A percentile compares a stretch with the other conserved stretches of the same genome.
Conservation (phyloP, 2,113 vertebrate species). For the Pimephales promelas region DNA sequence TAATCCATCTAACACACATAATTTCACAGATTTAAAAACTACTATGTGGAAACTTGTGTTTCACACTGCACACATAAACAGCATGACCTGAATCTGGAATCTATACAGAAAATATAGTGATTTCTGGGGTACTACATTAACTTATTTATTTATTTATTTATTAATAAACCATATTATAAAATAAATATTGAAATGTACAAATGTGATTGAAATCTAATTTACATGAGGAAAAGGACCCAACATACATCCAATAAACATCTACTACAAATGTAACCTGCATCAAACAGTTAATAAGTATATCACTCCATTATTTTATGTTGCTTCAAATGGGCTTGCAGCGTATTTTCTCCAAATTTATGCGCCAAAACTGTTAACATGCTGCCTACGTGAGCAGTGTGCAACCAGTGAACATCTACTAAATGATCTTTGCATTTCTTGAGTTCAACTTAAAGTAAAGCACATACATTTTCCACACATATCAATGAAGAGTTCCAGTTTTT, state of each 20-base stretch:
- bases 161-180: background rate
- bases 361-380: background rate
- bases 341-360: background rate
- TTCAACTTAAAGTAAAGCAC: background rate
- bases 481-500: conserved; percentile 57
- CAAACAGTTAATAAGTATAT: background rate
- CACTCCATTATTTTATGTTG: background rate
- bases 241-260: background rate
- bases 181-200: background rate
- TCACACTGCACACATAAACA: conserved; percentile 7
- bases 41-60: background rate
- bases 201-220: background rate
- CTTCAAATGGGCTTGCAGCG: background rate
- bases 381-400: background rate
- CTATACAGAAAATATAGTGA: background rate
- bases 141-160: background rate
- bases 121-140: background rate
- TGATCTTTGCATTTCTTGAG: background rate
- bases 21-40: background rate
- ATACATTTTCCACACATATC: conserved; percentile 61
- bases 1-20: background rate
- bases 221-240: background rate
- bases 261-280: background rate
- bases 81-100: background rate
- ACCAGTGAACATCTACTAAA: background rate